These are phyloP conservation scores for Palaemon carinicauda DNA, from an alignment of 1,140 invertebrate genomes.

Conservation along the genomic window DNA sequence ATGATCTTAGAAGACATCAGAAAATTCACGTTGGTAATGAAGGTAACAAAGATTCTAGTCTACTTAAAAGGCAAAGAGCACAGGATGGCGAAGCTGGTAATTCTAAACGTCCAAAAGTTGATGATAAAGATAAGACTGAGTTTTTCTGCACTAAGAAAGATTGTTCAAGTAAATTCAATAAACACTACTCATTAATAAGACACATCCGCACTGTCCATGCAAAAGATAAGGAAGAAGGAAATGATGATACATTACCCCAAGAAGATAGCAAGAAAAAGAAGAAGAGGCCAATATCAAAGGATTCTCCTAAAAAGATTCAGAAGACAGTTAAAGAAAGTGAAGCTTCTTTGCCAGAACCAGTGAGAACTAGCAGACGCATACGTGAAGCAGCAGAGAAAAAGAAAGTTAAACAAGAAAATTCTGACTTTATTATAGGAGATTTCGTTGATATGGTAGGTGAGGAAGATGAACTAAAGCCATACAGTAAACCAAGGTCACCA, in stretches of 20 bases:
- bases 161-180: background rate
- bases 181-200: constrained; percentile 12
- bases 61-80: background rate
- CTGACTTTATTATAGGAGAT: constrained; percentile 58
- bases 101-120: background rate
- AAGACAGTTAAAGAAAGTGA: background rate
- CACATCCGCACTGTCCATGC: constrained; percentile 30
- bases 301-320: background rate
- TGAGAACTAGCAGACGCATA: constrained; percentile 46
- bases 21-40: constrained; percentile 43
- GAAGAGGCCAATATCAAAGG: constrained; percentile 3
- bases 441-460: constrained; percentile 39
- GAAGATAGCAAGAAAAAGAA: constrained; percentile 24
- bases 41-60: background rate
- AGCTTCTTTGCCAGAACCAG: background rate
- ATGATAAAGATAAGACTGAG: background rate
- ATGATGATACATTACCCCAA: background rate
- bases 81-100: background rate
- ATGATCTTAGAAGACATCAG: constrained; percentile 52
- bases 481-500: background rate
- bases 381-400: constrained; percentile 48
- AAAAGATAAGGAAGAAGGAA: background rate
- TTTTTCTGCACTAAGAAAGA: constrained; percentile 6
- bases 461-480: constrained; percentile 28
- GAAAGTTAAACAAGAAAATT: constrained; percentile 45